Evolutionary conservation across 2,113 vertebrate genomes (phyloP), one percentile per base, ranked within the genome.

Genomic region (Bufo gargarizans): DNA sequence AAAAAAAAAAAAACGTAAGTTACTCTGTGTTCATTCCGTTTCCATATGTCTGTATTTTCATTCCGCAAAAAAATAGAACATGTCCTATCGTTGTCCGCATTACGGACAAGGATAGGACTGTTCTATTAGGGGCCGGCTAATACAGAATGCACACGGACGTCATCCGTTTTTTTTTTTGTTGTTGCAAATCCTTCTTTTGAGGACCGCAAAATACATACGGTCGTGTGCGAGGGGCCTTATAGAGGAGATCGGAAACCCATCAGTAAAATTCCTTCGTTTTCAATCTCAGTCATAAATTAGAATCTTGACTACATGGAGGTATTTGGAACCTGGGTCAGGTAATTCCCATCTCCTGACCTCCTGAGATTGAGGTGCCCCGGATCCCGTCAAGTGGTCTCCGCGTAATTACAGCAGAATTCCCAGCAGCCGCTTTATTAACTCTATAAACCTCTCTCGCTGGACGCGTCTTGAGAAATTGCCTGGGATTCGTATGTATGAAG

Each of bases 341-440:
- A 49, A 47, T 45, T 19, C 58, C 79, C 43, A 61, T 56, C 49
- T 80, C 55, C 55, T 58, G 77, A 80, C 53, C 53, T 65, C 49
- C 45, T 3, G 47, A 63, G 72, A 78, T 65, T 63, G 58, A 63
- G 85, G 9, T 53, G 43, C 45, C 67, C 84, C 0, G 58, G 61
- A 33, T 33, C 10, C 10, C 4, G 59, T 50, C 17, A 8, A 49
- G 11, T 22, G 50, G 59, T 69, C 67, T 22, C 4, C 19, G 11
- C 14, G 20, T 74, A 84, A 74, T 74, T 74, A 74, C 50, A 72
- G 22, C 45, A 56, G 67, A n/a, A 33, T 69, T 83, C 61, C 61
- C 82, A 3, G 82, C 49, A 16, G 53, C 16, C n/a, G n/a, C 19
- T 53, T 65, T 53, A 65, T 53, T 78, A 78, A 77, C 72, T 63